Evolutionary conservation across 2,888 invertebrate genomes (phyloP).

Genomic region (Drosophila dives): DNA sequence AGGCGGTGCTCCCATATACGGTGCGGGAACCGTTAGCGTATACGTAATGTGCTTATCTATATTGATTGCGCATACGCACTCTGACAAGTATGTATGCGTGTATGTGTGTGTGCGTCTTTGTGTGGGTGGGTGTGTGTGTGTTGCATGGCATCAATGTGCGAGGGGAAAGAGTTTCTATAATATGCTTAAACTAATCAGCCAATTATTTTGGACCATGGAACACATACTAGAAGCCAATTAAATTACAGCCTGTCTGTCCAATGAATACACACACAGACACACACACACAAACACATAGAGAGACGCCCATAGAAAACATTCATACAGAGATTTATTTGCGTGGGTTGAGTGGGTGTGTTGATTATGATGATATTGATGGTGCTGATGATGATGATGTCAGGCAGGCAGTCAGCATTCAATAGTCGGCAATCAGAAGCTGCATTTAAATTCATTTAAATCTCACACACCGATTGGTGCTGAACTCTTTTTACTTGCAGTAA

Average conservation of each 20-base stretch:
- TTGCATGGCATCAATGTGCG: slow-evolving; percentile 8
- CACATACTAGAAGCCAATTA: slow-evolving; percentile 34
- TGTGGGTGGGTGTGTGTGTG: slow-evolving; percentile 8
- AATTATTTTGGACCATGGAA: slow-evolving; percentile 56
- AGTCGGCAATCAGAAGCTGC: slow-evolving; percentile 15
- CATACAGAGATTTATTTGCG: neutral
- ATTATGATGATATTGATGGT: slow-evolving; percentile 4
- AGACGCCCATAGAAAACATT: neutral
- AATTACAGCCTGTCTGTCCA: slow-evolving; percentile 22
- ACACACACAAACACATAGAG: slow-evolving; percentile 1
- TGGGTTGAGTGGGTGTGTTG: slow-evolving; percentile 3
- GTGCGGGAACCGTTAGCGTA: slow-evolving; percentile 61
- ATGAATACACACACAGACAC: slow-evolving; percentile 8
- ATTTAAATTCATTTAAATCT: slow-evolving; percentile 23
- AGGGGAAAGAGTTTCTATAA: slow-evolving; percentile 5
- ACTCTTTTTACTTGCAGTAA: slow-evolving; percentile 72
- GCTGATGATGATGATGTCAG: slow-evolving; percentile 36
- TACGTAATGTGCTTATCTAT: slow-evolving; percentile 66
- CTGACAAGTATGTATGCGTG: slow-evolving; percentile 15
- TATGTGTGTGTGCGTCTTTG: slow-evolving; percentile 3
- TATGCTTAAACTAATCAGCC: slow-evolving; percentile 26
- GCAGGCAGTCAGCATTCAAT: neutral
- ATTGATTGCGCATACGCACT: slow-evolving; percentile 73
- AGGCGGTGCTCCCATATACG: slow-evolving; percentile 68
- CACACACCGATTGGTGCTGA: slow-evolving; percentile 20